These are phyloP conservation scores for Rhynchomys soricoides DNA, from an alignment of 2,113 vertebrate genomes.

Conservation along the genomic window DNA sequence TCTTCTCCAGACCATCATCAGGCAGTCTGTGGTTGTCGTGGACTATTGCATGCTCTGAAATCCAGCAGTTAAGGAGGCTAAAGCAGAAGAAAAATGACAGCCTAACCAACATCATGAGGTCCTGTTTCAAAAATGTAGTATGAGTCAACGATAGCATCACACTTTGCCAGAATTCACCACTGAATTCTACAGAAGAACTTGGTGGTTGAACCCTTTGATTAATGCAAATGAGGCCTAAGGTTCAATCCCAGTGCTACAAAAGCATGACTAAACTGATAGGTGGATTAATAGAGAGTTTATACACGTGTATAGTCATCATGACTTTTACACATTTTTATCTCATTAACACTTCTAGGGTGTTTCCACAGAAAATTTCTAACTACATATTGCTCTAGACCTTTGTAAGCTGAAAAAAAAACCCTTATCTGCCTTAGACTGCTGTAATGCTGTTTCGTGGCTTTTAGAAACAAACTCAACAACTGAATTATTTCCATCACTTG, in stretches of 20 bases:
- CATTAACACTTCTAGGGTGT: background rate
- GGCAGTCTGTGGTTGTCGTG: background rate
- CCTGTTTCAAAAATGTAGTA: no score
- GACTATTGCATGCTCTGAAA: background rate
- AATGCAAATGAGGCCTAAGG: background rate
- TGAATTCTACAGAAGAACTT: no score
- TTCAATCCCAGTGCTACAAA: background rate
- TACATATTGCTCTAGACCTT: background rate
- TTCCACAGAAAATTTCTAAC: background rate
- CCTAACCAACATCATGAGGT: background rate
- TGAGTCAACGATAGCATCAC: background rate
- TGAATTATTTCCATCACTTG: constrained; percentile 31
- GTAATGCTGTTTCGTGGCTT: constrained; percentile 62
- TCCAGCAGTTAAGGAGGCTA: no score
- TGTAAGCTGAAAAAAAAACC: background rate
- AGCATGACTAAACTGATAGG: background rate
- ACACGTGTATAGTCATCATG: background rate
- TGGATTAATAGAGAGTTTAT: background rate
- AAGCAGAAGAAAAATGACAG: background rate
- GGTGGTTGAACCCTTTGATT: no score
- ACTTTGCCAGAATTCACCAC: no score
- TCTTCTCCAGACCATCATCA: background rate
- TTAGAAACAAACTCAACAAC: background rate
- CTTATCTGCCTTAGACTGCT: constrained; percentile 19
- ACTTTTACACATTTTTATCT: background rate